Conservation (phyloP, 2,888 invertebrate species). For the Dasypogon diadema region DNA sequence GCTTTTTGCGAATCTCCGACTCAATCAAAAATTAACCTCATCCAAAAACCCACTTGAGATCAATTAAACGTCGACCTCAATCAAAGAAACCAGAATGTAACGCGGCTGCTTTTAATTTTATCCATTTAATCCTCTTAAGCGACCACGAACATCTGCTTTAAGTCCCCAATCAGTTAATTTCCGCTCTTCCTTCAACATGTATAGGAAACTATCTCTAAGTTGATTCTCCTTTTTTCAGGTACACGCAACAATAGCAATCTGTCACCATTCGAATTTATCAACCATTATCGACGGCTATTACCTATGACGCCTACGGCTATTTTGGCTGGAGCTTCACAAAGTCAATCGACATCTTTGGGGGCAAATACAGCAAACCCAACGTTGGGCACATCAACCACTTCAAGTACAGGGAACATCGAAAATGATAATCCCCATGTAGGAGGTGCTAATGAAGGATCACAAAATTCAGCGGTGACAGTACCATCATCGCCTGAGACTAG, state of each 20-base stretch:
- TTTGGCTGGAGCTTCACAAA: constrained; percentile 24
- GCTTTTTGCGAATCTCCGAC: constrained; percentile 32
- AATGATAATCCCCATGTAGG: constrained; percentile 8
- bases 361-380: constrained; percentile 11
- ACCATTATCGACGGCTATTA: constrained; percentile 56
- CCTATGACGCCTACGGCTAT: constrained; percentile 55
- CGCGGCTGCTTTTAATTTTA: constrained; percentile 42
- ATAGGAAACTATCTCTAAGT: background rate
- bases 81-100: constrained; percentile 37
- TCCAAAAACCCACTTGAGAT: constrained; percentile 52
- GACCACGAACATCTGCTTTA: constrained; percentile 22
- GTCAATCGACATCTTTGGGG: constrained; percentile 12
- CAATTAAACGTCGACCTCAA: constrained; percentile 54
- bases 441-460: constrained; percentile 55
- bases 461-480: constrained; percentile 51
- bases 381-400: constrained; percentile 16
- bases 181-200: background rate
- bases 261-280: constrained; percentile 56
- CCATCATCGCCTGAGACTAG: constrained; percentile 53
- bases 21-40: constrained; percentile 16
- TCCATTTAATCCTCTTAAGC: constrained; percentile 18
- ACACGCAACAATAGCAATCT: constrained; percentile 52
- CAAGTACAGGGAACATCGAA: constrained; percentile 19
- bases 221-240: constrained; percentile 36
- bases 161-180: background rate